Evolutionary conservation across 2,113 vertebrate genomes (phyloP).

Genomic region (Rattus norvegicus): GRCr8 NC_086032.1:29886501-29887000

Average conservation of each 20-base stretch:
- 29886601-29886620: not conserved
- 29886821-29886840: not conserved
- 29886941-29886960: too few relatives aligned
- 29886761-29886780: not conserved
- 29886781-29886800: not conserved
- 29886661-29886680: fast-evolving
- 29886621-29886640: not conserved
- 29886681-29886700: fast-evolving
- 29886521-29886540: slow-evolving; percentile 8
- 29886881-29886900: not conserved
- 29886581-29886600: not conserved
- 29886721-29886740: fast-evolving
- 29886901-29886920: too few relatives aligned
- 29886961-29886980: too few relatives aligned
- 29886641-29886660: not conserved
- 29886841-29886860: not conserved
- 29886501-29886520: not conserved
- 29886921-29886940: too few relatives aligned
- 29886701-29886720: too few relatives aligned
- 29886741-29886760: too few relatives aligned
- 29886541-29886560: not conserved
- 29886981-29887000: too few relatives aligned
- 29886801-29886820: not conserved
- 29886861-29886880: not conserved
- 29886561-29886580: slow-evolving; percentile 1